Evolutionary conservation across 2,113 vertebrate species (phyloP), one percentile per base, ranked within the genome.

Genomic region (Bostrychus sinensis): DNA sequence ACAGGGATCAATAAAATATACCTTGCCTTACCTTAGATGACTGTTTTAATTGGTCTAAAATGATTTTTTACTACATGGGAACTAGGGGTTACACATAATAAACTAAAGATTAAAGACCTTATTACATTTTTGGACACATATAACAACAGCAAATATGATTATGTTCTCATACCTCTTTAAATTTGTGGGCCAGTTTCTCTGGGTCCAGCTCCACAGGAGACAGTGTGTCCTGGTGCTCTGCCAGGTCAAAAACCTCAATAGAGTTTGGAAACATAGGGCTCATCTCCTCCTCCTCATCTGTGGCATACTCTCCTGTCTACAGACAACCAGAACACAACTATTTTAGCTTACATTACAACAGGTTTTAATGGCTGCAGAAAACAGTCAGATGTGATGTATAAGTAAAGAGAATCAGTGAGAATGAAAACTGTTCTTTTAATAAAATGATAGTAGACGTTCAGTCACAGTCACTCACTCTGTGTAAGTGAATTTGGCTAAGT

Each of bases 171-270:
- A 97, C 96, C 95, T 98, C 96, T 83, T 98, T 97, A 85, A 96
- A 98, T 78, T 97, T 98, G 89, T 97, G 96, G 81, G 95, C 92
- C 72, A 98, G 92, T 84, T 97, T 97, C 75, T 98, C 95, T 0
- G 96, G 96, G 86, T 98, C 96, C 93, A 97, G 94, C 89, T 98
- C 96, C 70, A 95, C 93, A 0, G 96, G 96, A 26, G 95, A 98
- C 66, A 98, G 82, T 11, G 92, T 70, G 63, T 97, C 96, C 88
- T 96, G 95, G 1, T 94, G 94, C 91, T 98, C 96, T 0, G 95
- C 95, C 78, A 98, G 87, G 82, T 98, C 96, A 0, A 98, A 98
- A 66, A 98, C 96, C 86, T 98, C 96, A 0, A 98, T 96, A 80
- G 96, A 92, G 0, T 95, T 93, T 0, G 95, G 95, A 80, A 97